Base-by-base conservation (phyloP, 2,888 invertebrate genomes). In the Lissocephala sabroskyi region DNA sequence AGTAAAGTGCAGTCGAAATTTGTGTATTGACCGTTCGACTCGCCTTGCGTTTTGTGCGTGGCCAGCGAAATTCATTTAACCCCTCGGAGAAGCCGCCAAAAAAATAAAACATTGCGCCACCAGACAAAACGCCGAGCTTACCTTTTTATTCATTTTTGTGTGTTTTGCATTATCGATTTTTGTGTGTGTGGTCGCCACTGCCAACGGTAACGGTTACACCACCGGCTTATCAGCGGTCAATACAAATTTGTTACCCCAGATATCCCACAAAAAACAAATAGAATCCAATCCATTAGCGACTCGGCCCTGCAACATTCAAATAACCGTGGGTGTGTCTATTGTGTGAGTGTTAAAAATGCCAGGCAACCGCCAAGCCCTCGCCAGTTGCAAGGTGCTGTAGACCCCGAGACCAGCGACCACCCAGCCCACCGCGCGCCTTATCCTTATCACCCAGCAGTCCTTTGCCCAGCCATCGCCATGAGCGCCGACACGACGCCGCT, bases 401-500 rank as follows among this genome's bases (percentile, higher is more conserved):
- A 36, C 39, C 23, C 3, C 3, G n/a, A 35, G 13, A 32, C n/a
- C 19, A n/a, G 19, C 6, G 19, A 9, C 10, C 18, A 18, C 23
- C 7, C 10, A 11, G 16, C 11, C 10, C 19, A 10, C n/a, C 19
- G 18, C 39, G 19, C 13, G 18, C 39, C 19, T 23, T 11, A 19
- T 18, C 39, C 11, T 18, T 39, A 19, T n/a, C 43, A 16, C 19
- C 7, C 10, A 35, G 3, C 23, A 5, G 14, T n/a, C n/a, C 35
- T 7, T 7, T 30, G 11, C 3, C 9, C 2, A 33, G n/a, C 6
- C 10, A 41, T 45, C 19, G 2, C 0, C 33, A 79, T 77, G 76
- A 73, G 56, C 45, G 70, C 61, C 49, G 81, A 81, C 19, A 80
- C 81, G 18, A 79, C 82, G 29, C 82, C 79, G 16, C 64, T 81